Evolutionary conservation across 2,797 vertebrate genomes (phyloP).

Genomic region (Hephaestus fuliginosus): DNA sequence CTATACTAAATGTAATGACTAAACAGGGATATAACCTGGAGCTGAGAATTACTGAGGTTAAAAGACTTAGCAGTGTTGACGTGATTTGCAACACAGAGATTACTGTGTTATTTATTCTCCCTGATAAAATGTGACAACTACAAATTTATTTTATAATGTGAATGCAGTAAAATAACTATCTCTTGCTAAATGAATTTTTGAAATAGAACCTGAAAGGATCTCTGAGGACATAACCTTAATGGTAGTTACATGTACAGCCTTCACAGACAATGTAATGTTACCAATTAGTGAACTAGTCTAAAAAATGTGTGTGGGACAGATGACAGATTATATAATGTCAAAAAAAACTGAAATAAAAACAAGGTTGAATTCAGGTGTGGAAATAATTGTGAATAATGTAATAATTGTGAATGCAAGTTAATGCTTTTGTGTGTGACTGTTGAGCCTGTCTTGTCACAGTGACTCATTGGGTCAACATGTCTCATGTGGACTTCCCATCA

Average conservation of each 20-base stretch:
- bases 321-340: slow-evolving; percentile 8
- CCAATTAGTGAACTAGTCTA: not conserved
- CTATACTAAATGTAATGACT: not conserved
- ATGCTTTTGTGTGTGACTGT: slow-evolving; percentile 33
- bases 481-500: slow-evolving; percentile 59
- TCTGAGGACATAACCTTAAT: too few species aligned
- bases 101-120: not conserved
- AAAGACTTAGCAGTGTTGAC: not conserved
- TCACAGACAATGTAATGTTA: not conserved
- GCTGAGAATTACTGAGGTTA: not conserved
- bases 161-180: not conserved
- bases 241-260: not conserved
- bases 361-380: slow-evolving; percentile 12
- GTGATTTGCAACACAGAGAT: not conserved
- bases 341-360: not conserved
- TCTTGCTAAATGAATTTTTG: not conserved
- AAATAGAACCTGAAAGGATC: not conserved
- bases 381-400: slow-evolving; percentile 18
- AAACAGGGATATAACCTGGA: not conserved
- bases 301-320: slow-evolving; percentile 6
- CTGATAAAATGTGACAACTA: not conserved
- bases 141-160: not conserved
- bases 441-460: slow-evolving; percentile 43
- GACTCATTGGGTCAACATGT: slow-evolving; percentile 59
- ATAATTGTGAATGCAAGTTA: slow-evolving; percentile 20